Conservation (phyloP, 2,113 vertebrate species). For the Rallus limicola region DNA sequence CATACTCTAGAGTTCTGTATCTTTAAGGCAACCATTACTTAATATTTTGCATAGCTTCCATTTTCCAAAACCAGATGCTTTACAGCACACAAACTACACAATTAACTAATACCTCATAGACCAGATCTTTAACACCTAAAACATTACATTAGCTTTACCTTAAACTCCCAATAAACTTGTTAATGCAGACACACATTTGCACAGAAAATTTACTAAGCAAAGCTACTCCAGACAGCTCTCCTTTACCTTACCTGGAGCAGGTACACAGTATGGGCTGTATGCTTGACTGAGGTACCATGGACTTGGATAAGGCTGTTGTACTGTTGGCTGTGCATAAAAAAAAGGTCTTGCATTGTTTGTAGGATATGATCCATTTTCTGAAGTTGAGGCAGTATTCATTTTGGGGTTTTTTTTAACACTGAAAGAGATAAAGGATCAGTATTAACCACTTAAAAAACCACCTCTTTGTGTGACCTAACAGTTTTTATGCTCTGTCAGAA, state of each 20-base stretch:
- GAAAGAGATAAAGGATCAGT: not conserved
- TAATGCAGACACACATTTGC: not conserved
- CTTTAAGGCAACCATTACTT: not conserved
- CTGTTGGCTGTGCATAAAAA: conserved; percentile 64
- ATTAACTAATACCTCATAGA: not conserved
- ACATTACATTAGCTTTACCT: not conserved
- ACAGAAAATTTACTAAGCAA: not conserved
- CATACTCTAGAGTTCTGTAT: not conserved
- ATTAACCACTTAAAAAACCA: not conserved
- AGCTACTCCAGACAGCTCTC: not conserved
- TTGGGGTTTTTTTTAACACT: not conserved
- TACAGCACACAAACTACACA: not conserved
- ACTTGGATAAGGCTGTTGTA: conserved; percentile 62
- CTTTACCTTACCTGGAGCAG: conserved; percentile 57
- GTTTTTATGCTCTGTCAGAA: not conserved
- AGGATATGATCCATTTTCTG: conserved; percentile 56
- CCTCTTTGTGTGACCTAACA: fast-evolving
- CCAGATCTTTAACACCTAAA: not conserved
- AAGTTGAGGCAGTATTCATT: conserved; percentile 57
- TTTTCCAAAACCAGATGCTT: not conserved
- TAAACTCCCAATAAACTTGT: not conserved
- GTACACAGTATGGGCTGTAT: conserved; percentile 42
- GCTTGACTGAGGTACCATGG: conserved; percentile 62
- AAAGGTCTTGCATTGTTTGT: conserved; percentile 59
- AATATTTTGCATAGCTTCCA: not conserved